Evolutionary conservation across 2,888 invertebrate genomes (phyloP).

Genomic region (Drosophila engyochracea): DNA sequence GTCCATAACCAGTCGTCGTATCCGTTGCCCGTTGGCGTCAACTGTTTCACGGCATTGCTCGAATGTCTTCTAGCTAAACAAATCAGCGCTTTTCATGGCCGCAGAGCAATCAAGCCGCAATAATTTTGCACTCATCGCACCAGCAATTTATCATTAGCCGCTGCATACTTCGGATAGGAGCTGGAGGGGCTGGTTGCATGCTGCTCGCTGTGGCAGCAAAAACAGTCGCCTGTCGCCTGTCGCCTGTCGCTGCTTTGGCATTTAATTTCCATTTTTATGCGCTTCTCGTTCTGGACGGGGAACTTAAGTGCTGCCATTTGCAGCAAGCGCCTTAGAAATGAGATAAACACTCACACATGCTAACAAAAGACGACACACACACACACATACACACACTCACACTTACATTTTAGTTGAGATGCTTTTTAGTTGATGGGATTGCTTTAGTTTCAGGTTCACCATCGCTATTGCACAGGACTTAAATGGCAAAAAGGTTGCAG

Average conservation of each 20-base stretch:
- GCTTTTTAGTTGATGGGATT: slow-evolving; percentile 80
- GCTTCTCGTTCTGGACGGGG: slow-evolving; percentile 58
- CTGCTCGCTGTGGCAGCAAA: slow-evolving; percentile 32
- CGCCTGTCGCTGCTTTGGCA: slow-evolving; percentile 56
- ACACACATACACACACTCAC: slow-evolving; percentile 23
- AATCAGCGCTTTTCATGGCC: slow-evolving; percentile 72
- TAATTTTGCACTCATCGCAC: slow-evolving; percentile 67
- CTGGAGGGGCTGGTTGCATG: neutral
- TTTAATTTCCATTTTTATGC: slow-evolving; percentile 82
- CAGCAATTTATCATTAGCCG: slow-evolving; percentile 74
- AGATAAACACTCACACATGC: slow-evolving; percentile 37
- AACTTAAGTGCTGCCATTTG: slow-evolving; percentile 80
- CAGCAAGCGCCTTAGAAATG: slow-evolving; percentile 73
- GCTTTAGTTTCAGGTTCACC: slow-evolving; percentile 60
- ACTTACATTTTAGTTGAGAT: slow-evolving; percentile 50
- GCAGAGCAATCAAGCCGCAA: slow-evolving; percentile 75
- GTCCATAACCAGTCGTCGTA: slow-evolving; percentile 18
- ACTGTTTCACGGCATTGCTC: slow-evolving; percentile 15
- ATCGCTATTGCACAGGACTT: slow-evolving; percentile 53
- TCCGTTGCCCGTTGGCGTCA: slow-evolving; percentile 29
- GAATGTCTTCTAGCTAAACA: slow-evolving; percentile 63
- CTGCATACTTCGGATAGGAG: slow-evolving; percentile 37
- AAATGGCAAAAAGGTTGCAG: slow-evolving; percentile 54
- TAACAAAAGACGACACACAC: slow-evolving; percentile 5
- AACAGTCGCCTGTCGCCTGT: slow-evolving; percentile 29